phyloP scores from a whole-genome alignment of 1,140 invertebrate genomes.

The Trachelipus rathkii region DNA sequence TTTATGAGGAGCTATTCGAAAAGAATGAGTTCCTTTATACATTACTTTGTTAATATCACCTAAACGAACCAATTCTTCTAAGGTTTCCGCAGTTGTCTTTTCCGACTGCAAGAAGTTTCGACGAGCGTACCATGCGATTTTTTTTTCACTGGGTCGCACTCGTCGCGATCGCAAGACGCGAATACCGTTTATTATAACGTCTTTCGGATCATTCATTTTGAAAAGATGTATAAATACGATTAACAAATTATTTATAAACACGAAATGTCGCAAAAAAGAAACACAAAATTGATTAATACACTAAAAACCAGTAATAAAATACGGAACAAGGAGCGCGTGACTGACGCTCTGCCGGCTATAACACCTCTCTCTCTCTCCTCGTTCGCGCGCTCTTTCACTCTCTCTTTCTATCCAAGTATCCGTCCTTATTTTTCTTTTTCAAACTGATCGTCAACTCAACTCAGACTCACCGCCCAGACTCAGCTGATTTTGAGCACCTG shows the following conservation, averaged over 20 bases:
- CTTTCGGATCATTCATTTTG: constrained; percentile 19
- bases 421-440: too few relatives aligned
- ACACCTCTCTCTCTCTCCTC: background rate
- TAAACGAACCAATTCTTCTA: constrained; percentile 38
- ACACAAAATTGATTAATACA: too few relatives aligned
- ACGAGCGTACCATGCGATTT: constrained; percentile 42
- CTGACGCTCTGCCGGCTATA: background rate
- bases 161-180: constrained; percentile 41
- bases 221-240: too few relatives aligned
- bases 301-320: too few relatives aligned
- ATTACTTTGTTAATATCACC: constrained; percentile 41
- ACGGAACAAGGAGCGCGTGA: background rate
- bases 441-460: background rate
- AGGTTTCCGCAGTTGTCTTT: constrained; percentile 36
- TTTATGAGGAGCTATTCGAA: constrained; percentile 39
- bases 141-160: constrained; percentile 41
- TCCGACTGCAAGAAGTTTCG: constrained; percentile 40
- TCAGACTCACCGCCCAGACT: constrained; percentile 1
- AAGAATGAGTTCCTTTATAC: constrained; percentile 42
- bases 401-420: background rate
- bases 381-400: background rate
- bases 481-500: background rate
- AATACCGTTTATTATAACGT: constrained; percentile 42
- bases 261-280: too few relatives aligned
- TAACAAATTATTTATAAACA: too few relatives aligned